Evolutionary conservation across 2,113 vertebrate species (phyloP), one percentile per base, ranked within the genome.

Genomic region (Haemorhous mexicanus): DNA sequence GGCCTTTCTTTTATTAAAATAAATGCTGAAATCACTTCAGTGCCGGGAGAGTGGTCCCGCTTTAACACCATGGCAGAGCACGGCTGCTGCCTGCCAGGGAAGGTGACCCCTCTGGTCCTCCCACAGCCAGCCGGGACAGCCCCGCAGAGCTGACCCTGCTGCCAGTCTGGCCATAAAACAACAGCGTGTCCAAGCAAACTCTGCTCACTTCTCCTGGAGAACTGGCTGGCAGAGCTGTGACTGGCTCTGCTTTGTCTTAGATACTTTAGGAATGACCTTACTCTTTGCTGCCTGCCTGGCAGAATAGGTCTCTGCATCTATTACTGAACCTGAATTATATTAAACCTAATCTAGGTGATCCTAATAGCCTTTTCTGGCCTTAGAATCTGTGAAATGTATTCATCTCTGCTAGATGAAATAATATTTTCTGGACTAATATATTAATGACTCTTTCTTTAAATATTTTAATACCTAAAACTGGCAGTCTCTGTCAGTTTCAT

Each of bases 391-490:
- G 64, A 91, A 75, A 72, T 53, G 7, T 76, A 72, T 95, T 93
- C 90, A 89, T 56, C 53, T 89, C 58, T 67, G 53, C 27, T 63
- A 76, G 70, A 74, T 79, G 63, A 66, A 93, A 91, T 93, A 93
- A 74, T 50, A 61, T 56, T 78, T 89, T 93, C 44, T 73, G 72
- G 64, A 70, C 20, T 92, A 84, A 94, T 56, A 77, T 68, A 16
- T 44, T 90, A 84, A 94, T 94, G 26, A 88, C 80, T 93, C 67
- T 84, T 95, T 92, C 73, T 72, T 86, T 81, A 93, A 94, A 84
- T 86, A 93, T 90, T 93, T 93, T 82, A 95, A 81, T 92, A 90
- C 6, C 39, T 87, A 58, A 84, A 96, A 13, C 37, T 56, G 47
- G 8, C 11, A 18, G 47, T 37, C 10, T 56, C 61, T 92, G 47